Base-by-base conservation (phyloP, 2,888 invertebrate genomes). In the Pasiphila rectangulata region DNA sequence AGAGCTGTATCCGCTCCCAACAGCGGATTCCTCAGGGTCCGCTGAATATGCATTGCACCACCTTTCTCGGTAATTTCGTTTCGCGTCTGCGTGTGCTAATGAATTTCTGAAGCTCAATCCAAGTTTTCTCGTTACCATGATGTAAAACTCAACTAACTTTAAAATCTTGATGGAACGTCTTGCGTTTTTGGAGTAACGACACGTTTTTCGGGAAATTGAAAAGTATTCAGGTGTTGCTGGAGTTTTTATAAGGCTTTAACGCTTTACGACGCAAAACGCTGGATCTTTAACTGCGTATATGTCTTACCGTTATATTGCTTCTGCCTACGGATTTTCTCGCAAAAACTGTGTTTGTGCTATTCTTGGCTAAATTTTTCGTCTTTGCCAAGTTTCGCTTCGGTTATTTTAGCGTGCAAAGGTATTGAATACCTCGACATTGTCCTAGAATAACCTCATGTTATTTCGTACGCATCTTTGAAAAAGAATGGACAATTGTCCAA, bases 61-160 rank as follows among this genome's bases (percentile, higher is more conserved):
- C 50, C 38, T 45, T 15, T 34, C 41, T 48, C 55, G 63, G 76
- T 71, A 78, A 78, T 78, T 75, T 67, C 67, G 67, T 69, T 69
- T 64, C 65, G 62, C 67, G 65, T 64, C 68, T 65, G 71, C 74
- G 72, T 72, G 66, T 69, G 67, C 73, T 85, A 84, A 85, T 85
- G 81, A 85, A 83, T 84, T 83, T 75, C 76, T 70, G 75, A 78
- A 76, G 75, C 73, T 71, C 75, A 80, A 83, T 83, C 80, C 81
- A 85, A 85, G 77, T 86, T 86, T 84, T 81, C 84, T 81, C 83
- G 77, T 85, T 80, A 63, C 70, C 60, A 70, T 80, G 79, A 83
- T 74, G 76, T 75, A 45, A 81, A 80, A 72, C 72, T 64, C 58
- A 48, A 64, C 49, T 49, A 61, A 66, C 60, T 69, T 67, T 51